Evolutionary conservation across 2,113 vertebrate genomes (phyloP).

Genomic region (Regulus satrapa): DNA sequence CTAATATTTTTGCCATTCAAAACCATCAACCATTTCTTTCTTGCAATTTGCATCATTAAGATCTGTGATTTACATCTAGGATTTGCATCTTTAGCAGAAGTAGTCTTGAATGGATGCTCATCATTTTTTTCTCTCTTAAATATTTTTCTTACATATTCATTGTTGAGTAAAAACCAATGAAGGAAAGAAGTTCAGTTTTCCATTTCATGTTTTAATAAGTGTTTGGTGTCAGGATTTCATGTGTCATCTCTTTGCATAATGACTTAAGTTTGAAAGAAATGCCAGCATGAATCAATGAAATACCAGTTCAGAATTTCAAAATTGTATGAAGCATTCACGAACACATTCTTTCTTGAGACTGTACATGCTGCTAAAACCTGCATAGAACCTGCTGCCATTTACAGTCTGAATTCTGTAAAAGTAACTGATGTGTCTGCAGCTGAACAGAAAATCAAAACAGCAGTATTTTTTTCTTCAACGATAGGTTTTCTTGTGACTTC

Average conservation of each 20-base stretch:
- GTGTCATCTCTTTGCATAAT: neutral
- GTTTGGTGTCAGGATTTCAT: neutral
- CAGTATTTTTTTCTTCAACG: neutral
- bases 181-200: neutral
- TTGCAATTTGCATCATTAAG: neutral
- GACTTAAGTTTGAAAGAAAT: neutral
- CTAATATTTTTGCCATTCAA: neutral
- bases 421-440: neutral
- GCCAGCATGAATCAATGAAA: neutral
- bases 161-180: neutral
- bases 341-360: neutral
- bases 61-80: neutral
- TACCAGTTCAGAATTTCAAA: neutral
- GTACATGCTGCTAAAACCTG: neutral
- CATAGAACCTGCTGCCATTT: neutral
- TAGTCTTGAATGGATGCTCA: neutral
- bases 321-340: constrained; percentile 1
- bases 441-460: constrained; percentile 40
- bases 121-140: neutral
- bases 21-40: neutral
- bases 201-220: neutral
- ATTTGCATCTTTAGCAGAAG: neutral
- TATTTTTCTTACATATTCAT: neutral
- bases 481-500: neutral
- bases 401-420: neutral